Evolutionary conservation across 1,140 invertebrate genomes (phyloP).

Genomic region (Caenorhabditis remanei): DNA sequence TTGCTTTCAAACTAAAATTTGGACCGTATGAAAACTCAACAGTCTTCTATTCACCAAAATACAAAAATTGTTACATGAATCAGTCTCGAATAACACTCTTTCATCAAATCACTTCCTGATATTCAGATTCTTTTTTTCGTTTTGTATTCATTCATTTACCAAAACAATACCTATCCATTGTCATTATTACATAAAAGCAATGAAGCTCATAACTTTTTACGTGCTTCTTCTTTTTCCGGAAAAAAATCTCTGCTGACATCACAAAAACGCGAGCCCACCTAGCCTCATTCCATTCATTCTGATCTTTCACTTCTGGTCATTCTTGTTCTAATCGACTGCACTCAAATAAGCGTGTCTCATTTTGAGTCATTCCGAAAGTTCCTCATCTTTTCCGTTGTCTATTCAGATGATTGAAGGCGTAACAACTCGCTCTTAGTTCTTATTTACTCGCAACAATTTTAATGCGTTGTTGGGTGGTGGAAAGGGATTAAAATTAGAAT

Average conservation of each 20-base stretch:
- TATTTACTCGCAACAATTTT: conserved; percentile 8
- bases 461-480: not conserved
- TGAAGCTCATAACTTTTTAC: not conserved
- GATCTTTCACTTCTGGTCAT: not conserved
- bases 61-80: too few species aligned
- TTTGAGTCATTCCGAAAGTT: not conserved
- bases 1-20: too few species aligned
- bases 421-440: not conserved
- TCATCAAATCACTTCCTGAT: too few species aligned
- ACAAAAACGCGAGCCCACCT: not conserved
- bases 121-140: too few species aligned
- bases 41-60: too few species aligned
- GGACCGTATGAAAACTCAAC: too few species aligned
- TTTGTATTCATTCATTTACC: too few species aligned
- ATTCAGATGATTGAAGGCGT: not conserved
- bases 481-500: not conserved
- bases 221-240: not conserved
- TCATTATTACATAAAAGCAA: not conserved
- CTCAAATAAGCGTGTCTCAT: not conserved
- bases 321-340: not conserved
- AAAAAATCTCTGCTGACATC: conserved; percentile 15
- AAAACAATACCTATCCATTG: too few species aligned
- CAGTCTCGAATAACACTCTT: too few species aligned
- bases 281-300: not conserved
- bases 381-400: not conserved